Evolutionary conservation across 1,140 invertebrate genomes (phyloP), one percentile per base, ranked within the genome.

Genomic region (Ridgeia piscesae): DNA sequence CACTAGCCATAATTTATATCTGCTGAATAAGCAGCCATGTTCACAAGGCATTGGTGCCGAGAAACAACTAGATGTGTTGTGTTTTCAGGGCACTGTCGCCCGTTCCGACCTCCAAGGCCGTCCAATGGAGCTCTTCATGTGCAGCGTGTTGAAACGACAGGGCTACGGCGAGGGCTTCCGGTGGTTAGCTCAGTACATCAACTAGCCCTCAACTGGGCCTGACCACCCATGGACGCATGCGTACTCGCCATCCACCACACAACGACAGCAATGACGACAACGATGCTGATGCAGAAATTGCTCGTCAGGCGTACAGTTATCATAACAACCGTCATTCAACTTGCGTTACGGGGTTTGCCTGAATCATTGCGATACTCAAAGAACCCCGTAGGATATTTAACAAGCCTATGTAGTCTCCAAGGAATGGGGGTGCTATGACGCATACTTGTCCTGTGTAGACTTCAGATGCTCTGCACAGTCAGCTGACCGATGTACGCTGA

Each of bases 131-230:
- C 96, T 99, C 94, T 99, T 99, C 96, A 99, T 99, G 99, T 99
- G 99, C 96, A 99, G 99, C 94, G 99, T 99, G 94, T 97, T 99
- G 94, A 99, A 99, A 96, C 97, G 99, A 95, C 99, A 99, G 97
- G 99, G 99, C 93, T 99, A 99, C 96, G 99, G 99, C 93, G 99
- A 99, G 96, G 99, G 99, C 94, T 99, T 99, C 97, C 98, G 99
- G 96, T 99, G 99, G 99, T 97, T 99, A n/a, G 93, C 93, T 50
- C 93, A 93, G 92, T 93, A 93, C 91, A 93, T 93, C 92, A 93
- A 93, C 77, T 93, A 91, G 50, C 31, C 48, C 89, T 77, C 58
- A 77, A 21, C 58, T 77, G 58, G 58, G 58, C 58, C 58, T 77
- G 17, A 14, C 58, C 58, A 77, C 27, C 58, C 58, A 31, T 4